Percentiles rank a stretch among this genome's conserved stretches.
These are phyloP conservation scores for Drosophila arizonae DNA, from an alignment of 1,140 invertebrate species.

Conservation along the genomic window DNA sequence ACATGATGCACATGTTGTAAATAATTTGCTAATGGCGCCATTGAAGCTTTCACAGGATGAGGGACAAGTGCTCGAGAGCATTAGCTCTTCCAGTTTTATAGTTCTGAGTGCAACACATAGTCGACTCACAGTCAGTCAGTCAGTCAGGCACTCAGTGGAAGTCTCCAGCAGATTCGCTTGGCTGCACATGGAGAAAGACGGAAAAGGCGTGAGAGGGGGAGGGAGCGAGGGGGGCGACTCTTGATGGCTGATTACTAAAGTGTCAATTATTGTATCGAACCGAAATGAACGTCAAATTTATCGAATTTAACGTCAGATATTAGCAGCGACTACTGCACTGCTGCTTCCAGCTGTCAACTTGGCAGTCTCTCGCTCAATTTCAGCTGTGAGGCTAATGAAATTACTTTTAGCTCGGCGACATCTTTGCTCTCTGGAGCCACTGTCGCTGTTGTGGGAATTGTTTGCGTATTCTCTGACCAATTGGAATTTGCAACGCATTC, in stretches of 20 bases:
- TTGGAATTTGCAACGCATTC: neutral
- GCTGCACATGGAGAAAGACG: neutral
- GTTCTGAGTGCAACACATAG: neutral
- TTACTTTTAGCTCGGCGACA: neutral
- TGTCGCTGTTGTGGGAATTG: too few relatives aligned
- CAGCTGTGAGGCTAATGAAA: conserved; percentile 37
- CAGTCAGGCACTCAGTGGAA: conserved; percentile 7
- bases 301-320: neutral
- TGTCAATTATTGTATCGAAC: neutral
- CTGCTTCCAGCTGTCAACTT: neutral
- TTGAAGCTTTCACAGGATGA: conserved; percentile 23
- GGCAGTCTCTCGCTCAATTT: conserved; percentile 37
- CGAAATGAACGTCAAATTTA: neutral
- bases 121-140: conserved; percentile 23
- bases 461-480: too few relatives aligned
- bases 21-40: conserved; percentile 75
- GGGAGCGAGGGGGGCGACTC: neutral
- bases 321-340: neutral
- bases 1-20: conserved; percentile 66
- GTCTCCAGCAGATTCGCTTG: neutral
- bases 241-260: neutral
- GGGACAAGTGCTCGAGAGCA: conserved; percentile 5
- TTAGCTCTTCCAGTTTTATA: conserved; percentile 6
- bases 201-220: conserved; percentile 9
- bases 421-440: neutral